A percentile compares a stretch with the other conserved stretches of the same genome.
phyloP scores from a whole-genome alignment of 2,797 vertebrate genomes.

The Numenius phaeopus region DNA sequence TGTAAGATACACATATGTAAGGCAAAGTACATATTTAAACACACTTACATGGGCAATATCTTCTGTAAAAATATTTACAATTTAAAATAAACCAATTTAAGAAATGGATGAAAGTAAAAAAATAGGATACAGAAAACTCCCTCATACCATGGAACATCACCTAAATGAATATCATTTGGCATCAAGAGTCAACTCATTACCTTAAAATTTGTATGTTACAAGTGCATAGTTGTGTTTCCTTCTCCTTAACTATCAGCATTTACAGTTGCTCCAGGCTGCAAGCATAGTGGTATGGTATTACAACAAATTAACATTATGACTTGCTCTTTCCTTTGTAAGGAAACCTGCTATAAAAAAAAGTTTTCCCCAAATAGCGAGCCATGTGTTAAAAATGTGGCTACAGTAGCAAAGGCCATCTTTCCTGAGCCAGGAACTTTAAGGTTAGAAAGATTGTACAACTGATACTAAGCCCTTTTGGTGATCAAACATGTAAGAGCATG shows the following conservation, averaged over 20 bases:
- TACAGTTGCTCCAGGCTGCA: slow-evolving; percentile 70
- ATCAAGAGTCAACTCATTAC: slow-evolving; percentile 74
- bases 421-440: slow-evolving; percentile 81
- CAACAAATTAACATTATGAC: slow-evolving; percentile 50
- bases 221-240: slow-evolving; percentile 82
- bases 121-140: slow-evolving; percentile 76
- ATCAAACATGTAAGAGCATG: slow-evolving; percentile 55
- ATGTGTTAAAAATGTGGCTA: slow-evolving; percentile 75
- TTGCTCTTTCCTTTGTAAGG: slow-evolving; percentile 61
- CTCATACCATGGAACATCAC: slow-evolving; percentile 71
- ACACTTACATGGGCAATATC: slow-evolving; percentile 77
- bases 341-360: slow-evolving; percentile 65
- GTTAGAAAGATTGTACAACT: slow-evolving; percentile 78
- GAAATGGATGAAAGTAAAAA: slow-evolving; percentile 73
- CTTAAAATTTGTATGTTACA: slow-evolving; percentile 75
- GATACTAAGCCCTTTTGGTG: slow-evolving; percentile 82
- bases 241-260: slow-evolving; percentile 52
- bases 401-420: slow-evolving; percentile 77
- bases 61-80: slow-evolving; percentile 78
- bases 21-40: slow-evolving; percentile 81
- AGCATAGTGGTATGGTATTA: slow-evolving; percentile 68
- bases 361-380: slow-evolving; percentile 57
- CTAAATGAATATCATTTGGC: slow-evolving; percentile 75
- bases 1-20: slow-evolving; percentile 77
- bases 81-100: slow-evolving; percentile 76